Percentiles rank a stretch among this genome's conserved stretches.
Evolutionary conservation across 2,113 vertebrate genomes (phyloP).

Genomic region (Agapornis roseicollis): DNA sequence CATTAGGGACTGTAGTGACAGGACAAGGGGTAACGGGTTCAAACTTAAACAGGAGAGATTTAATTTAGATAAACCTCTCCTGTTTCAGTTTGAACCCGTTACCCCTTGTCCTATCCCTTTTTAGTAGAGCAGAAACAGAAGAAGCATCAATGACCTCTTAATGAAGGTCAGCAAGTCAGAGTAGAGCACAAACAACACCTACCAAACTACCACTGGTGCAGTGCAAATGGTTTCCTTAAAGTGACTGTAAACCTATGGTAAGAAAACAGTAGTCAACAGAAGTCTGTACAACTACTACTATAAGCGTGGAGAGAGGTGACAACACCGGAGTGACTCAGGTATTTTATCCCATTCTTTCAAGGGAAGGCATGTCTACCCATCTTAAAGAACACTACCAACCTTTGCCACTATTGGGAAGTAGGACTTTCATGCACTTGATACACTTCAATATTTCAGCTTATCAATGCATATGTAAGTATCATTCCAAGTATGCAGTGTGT

Average conservation of each 20-base stretch:
- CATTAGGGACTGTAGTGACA: too few species aligned
- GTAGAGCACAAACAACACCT: neutral
- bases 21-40: too few species aligned
- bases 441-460: neutral
- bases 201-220: neutral
- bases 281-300: neutral
- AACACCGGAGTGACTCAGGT: neutral
- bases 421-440: neutral
- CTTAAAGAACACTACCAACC: neutral
- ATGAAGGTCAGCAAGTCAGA: neutral
- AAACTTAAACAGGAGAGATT: too few species aligned
- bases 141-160: neutral
- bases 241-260: fast-evolving
- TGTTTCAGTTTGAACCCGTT: neutral
- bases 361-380: neutral
- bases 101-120: neutral
- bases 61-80: neutral
- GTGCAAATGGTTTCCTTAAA: neutral
- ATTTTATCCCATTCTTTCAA: neutral
- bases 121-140: neutral
- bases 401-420: neutral
- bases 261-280: neutral
- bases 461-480: neutral
- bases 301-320: neutral
- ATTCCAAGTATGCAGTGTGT: fast-evolving